Base-by-base conservation (phyloP, 2,113 vertebrate species). In the Aegithalos caudatus region DNA sequence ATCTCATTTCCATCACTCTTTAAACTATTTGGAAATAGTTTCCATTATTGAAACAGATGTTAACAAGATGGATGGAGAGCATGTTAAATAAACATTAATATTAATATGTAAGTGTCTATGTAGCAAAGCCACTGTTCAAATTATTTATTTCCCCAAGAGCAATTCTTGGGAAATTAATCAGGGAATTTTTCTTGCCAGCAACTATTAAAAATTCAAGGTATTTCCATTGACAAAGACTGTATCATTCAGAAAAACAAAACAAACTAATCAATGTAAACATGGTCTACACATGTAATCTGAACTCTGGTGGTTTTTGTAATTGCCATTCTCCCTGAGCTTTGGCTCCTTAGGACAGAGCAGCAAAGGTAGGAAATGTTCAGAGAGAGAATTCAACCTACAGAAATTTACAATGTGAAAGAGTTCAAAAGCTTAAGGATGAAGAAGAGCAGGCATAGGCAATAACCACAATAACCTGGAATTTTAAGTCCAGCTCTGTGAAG, bases 11-110 rank as follows among this genome's bases (percentile, higher is more conserved):
- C 80, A 69, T 84, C 76, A 78, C 48, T 80, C 67, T 71, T 62
- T 44, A 92, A 94, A 93, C 64, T 67, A 91, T 88, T 86, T 77
- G 86, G 85, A 51, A 86, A 81, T 47, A 94, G 48, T 69, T 96
- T 50, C 27, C 44, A 50, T 79, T 88, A 93, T 42, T 84, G 81
- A 31, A 86, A 86, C 94, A 96, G 82, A 96, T 86, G 90, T 94
- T 81, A 96, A 95, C 69, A 88, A 93, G 83, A 96, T 84, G 86
- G 60, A 92, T 88, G 56, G 82, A 91, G 29, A 81, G 3, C 31
- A 60, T 24, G 61, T 84, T 88, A 96, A 93, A 84, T 69, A 96
- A 95, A 94, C 45, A 89, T 33, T 78, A 58, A 86, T 89, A 93
- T 88, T 93, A 95, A 91, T 72, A 81, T 45, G 6, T 67, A 90